phyloP scores from a whole-genome alignment of 2,797 vertebrate species.

The Pelobates cultripes region DNA sequence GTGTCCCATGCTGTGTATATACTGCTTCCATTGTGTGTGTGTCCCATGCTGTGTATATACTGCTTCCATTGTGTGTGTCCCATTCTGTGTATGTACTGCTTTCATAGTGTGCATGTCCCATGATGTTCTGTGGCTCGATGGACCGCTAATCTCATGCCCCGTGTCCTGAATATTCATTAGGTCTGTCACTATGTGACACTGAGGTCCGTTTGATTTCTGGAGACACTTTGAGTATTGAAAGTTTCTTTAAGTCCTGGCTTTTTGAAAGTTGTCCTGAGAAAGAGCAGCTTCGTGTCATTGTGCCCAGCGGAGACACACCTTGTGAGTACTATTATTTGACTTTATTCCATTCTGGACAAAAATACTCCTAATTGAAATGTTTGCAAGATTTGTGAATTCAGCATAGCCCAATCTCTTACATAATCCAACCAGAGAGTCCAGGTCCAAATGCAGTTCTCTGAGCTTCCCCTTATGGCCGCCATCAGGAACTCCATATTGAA shows the following conservation, averaged over 20 bases:
- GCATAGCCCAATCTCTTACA: too few relatives aligned
- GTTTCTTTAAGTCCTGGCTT: constrained; percentile 42
- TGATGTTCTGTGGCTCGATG: not conserved
- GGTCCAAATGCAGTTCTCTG: too few relatives aligned
- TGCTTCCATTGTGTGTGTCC: too few relatives aligned
- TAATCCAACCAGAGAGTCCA: too few relatives aligned
- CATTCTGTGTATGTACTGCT: not conserved
- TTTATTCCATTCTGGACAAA: too few relatives aligned
- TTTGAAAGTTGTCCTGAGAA: constrained; percentile 20
- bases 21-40: too few relatives aligned
- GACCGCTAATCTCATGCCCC: not conserved
- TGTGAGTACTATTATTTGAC: constrained; percentile 5
- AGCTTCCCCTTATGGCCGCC: too few relatives aligned
- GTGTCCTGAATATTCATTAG: not conserved
- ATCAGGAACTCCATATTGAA: too few relatives aligned
- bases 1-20: not conserved
- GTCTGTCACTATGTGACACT: constrained; percentile 9
- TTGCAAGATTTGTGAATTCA: too few relatives aligned
- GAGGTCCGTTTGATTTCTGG: not conserved
- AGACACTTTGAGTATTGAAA: constrained; percentile 31
- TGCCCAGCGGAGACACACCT: not conserved
- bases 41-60: not conserved
- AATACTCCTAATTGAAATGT: too few relatives aligned
- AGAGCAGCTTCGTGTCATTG: constrained; percentile 2
- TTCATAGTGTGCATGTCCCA: too few relatives aligned